Percentiles rank a stretch among this genome's conserved stretches.
phyloP scores from a whole-genome alignment of 2,113 vertebrate genomes.

The Corythoichthys intestinalis region DNA sequence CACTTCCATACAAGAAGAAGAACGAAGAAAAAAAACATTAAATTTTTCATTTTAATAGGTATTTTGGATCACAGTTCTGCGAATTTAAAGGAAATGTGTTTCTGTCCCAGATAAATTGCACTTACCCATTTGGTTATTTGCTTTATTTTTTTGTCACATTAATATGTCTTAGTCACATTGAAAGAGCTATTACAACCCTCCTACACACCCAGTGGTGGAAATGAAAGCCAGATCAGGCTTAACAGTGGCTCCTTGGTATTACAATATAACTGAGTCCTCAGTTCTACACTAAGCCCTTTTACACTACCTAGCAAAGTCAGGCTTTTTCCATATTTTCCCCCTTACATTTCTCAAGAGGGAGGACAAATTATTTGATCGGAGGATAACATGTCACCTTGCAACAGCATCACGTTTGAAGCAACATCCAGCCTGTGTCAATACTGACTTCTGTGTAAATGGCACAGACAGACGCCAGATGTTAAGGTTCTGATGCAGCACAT shows the following conservation, averaged over 20 bases:
- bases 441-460: background rate
- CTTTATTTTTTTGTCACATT: background rate
- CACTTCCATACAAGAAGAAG: background rate
- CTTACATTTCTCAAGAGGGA: background rate
- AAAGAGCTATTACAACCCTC: background rate
- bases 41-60: background rate
- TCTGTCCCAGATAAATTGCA: background rate
- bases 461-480: background rate
- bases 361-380: background rate
- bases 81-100: background rate
- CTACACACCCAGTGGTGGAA: background rate
- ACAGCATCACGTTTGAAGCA: background rate
- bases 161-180: background rate
- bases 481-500: constrained; percentile 1
- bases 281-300: background rate
- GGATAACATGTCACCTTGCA: background rate
- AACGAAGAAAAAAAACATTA: background rate
- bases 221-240: background rate
- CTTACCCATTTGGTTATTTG: too few species aligned
- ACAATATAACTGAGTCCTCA: background rate
- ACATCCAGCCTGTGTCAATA: background rate
- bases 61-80: background rate
- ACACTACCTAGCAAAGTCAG: background rate
- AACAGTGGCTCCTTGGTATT: background rate
- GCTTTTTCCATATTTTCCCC: background rate